These are phyloP conservation scores for Phyllotreta cruciferae DNA, from an alignment of 2,888 invertebrate genomes.

Conservation along the genomic window DNA sequence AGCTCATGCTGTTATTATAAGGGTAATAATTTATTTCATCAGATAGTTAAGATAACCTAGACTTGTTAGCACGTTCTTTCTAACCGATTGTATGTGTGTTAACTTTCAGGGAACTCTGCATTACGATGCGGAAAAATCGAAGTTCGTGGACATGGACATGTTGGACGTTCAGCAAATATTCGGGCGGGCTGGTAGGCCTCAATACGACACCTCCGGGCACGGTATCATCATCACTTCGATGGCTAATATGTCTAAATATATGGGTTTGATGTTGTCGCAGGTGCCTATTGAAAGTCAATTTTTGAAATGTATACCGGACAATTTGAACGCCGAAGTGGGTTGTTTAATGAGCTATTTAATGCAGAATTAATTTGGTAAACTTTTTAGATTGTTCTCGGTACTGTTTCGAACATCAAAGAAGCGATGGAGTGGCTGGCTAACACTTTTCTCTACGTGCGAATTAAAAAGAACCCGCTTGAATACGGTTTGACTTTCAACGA, in stretches of 20 bases:
- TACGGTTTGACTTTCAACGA: constrained; percentile 72
- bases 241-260: constrained; percentile 90
- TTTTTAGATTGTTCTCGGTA: constrained; percentile 86
- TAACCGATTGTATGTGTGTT: constrained; percentile 18
- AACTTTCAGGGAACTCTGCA: constrained; percentile 87
- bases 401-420: constrained; percentile 93
- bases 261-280: constrained; percentile 93
- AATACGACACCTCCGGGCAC: constrained; percentile 93
- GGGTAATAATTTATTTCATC: constrained; percentile 64
- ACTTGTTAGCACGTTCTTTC: not conserved
- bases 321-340: constrained; percentile 94
- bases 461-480: constrained; percentile 86
- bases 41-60: not conserved
- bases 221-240: constrained; percentile 95
- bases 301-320: constrained; percentile 88
- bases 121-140: constrained; percentile 94
- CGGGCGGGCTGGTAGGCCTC: constrained; percentile 97
- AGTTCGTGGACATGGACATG: constrained; percentile 94
- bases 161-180: constrained; percentile 98
- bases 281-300: constrained; percentile 99
- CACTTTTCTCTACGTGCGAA: constrained; percentile 93
- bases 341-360: constrained; percentile 4
- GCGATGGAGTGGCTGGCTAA: constrained; percentile 98
- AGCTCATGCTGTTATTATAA: constrained; percentile 96
- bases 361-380: constrained; percentile 1